Conservation (phyloP, 2,888 invertebrate genomes). For the Rotaria macrura region DNA sequence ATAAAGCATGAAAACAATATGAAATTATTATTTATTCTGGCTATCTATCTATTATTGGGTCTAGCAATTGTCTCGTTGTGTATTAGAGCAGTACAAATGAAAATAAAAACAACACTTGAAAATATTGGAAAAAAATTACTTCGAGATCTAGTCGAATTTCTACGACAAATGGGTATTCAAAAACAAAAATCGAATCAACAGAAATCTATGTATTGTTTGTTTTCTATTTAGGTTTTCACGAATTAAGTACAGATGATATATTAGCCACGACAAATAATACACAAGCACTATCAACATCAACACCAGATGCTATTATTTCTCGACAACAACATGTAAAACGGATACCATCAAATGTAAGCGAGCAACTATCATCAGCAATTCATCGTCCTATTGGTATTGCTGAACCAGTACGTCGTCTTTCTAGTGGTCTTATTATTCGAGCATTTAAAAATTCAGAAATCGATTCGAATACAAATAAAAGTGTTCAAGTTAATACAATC, state of each 20-base stretch:
- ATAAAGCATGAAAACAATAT: not conserved
- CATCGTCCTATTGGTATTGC: not conserved
- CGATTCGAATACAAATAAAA: not conserved
- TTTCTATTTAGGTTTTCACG: not conserved
- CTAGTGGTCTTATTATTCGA: not conserved
- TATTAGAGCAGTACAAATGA: not conserved
- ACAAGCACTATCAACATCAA: not conserved
- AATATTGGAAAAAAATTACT: not conserved
- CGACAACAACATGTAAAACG: not conserved
- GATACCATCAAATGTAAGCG: too few relatives aligned
- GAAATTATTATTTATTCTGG: conserved; percentile 22
- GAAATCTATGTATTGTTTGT: not conserved
- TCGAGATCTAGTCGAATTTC: not conserved
- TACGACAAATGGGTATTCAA: not conserved
- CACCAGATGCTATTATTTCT: not conserved
- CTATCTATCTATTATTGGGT: conserved; percentile 39
- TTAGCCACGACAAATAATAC: not conserved
- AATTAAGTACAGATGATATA: not conserved
- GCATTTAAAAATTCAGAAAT: not conserved
- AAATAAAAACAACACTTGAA: not conserved
- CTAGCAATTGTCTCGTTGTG: conserved; percentile 51
- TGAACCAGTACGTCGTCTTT: not conserved
- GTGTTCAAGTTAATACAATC: conserved; percentile 16
- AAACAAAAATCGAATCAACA: not conserved
- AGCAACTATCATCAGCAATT: not conserved